Percentiles rank a stretch among this genome's conserved stretches.
Evolutionary conservation across 1,140 invertebrate species (phyloP).

Genomic region (Drosophila novamexicana): DNA sequence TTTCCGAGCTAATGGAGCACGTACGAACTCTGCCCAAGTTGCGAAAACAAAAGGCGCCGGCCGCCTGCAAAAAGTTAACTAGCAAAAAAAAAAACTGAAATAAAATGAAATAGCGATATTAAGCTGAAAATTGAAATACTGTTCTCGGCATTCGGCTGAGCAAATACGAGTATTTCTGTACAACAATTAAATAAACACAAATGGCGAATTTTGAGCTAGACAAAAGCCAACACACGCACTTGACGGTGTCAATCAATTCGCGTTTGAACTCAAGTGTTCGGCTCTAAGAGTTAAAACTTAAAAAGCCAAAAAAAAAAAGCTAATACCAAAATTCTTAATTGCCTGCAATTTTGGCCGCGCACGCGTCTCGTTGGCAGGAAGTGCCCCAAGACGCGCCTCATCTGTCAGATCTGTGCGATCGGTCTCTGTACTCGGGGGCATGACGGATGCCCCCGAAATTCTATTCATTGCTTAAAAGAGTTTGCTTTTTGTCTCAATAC

Average conservation of each 20-base stretch:
- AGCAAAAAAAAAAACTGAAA: conserved; percentile 10
- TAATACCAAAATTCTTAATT: conserved; percentile 54
- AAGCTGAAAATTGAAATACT: conserved; percentile 39
- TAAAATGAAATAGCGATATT: conserved; percentile 1
- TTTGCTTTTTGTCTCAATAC: neutral
- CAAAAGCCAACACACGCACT: conserved; percentile 49
- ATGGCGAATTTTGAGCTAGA: conserved; percentile 47
- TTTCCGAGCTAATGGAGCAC: conserved; percentile 50
- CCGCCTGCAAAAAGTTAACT: conserved; percentile 27
- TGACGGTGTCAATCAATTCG: conserved; percentile 67
- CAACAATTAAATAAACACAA: conserved; percentile 69
- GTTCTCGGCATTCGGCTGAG: conserved; percentile 53
- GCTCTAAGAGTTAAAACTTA: neutral
- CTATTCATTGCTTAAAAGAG: neutral
- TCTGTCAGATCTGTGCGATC: conserved; percentile 40
- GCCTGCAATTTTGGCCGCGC: conserved; percentile 64
- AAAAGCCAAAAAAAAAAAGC: conserved; percentile 11
- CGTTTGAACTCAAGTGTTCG: conserved; percentile 33
- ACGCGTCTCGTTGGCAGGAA: conserved; percentile 67
- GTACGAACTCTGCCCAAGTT: conserved; percentile 60
- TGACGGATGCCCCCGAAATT: neutral
- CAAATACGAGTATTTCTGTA: conserved; percentile 39
- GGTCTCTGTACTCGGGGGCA: neutral
- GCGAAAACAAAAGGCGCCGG: conserved; percentile 36
- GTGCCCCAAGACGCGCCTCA: conserved; percentile 50